Evolutionary conservation across 2,113 vertebrate genomes (phyloP), one percentile per base, ranked within the genome.

Genomic region (Dolichotis patagonum): DNA sequence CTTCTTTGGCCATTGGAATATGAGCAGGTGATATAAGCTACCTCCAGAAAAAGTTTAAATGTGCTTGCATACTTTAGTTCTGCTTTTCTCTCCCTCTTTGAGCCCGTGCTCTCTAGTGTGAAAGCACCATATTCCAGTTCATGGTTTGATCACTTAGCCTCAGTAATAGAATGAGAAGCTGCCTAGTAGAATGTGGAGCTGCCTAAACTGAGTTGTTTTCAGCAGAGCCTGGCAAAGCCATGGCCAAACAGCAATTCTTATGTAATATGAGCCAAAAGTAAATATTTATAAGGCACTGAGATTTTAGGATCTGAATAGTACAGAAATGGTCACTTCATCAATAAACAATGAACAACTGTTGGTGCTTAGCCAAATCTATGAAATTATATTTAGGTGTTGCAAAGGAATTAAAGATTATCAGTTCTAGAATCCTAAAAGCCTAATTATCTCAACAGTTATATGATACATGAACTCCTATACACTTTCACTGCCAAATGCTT

Each of bases 1-100:
- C 83, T 93, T 9, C n/a, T 58, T 91, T 91, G 46, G 22, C 38
- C 62, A 82, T 41, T 83, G 84, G 87, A 81, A 84, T 96, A 83
- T 62, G 80, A 89, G 11, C 43, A 88, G 24, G 82, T 87, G 26
- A 49, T n/a, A 75, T 3, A 52, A 82, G 17, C 28, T 62, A 41
- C 69, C 41, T 89, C 19, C 11, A 80, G 52, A 32, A 80, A 77
- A 87, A 49, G 65, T 69, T 95, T 56, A 35, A 85, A 85, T 71
- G 54, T 56, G 11, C 30, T 41, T 77, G 7, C 5, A 17, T 5
- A 38, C 19, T 26, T 54, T 83, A 73, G 9, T 22, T 60, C 16
- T 62, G 30, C 22, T 43, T 22, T 78, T 26, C 3, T 2, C 28
- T 22, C 8, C 14, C 1, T 0, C n/a, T 93, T 35, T 65, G 85